Evolutionary conservation across 2,113 vertebrate genomes (phyloP), one percentile per base, ranked within the genome.

Genomic region (Raja brachyura): DNA sequence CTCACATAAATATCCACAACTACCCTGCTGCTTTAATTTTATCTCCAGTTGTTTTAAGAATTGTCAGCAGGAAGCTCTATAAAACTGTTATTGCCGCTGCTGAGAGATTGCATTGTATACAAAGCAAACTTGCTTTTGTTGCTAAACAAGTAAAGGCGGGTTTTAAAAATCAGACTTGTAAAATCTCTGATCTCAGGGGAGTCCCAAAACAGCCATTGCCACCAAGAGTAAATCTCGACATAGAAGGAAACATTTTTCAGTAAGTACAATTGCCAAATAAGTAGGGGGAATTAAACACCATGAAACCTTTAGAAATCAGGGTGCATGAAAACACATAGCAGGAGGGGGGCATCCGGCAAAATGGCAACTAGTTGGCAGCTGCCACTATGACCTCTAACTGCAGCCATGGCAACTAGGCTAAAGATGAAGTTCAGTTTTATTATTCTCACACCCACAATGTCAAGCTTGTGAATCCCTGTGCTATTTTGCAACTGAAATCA

Each of bases 371-470:
- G 97, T 97, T 97, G 97, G 97, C 98, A 97, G 97, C 96, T 97
- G 96, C 96, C 95, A 97, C 96, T 96, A 96, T 97, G 97, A 98
- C 97, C 97, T 98, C 98, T 97, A 97, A 96, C 97, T 97, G 98
- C 97, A 97, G 97, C 96, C 96, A 96, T 97, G 97, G 97, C 96
- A 97, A 97, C 97, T 96, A 95, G 96, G 96, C 97, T 96, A 96
- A 97, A 97, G 96, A 97, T 97, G 96, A 97, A 97, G 96, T 97
- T 97, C 96, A 96, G 96, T 97, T 97, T 97, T 97, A 97, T 97
- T 97, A 96, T 97, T 97, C 97, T 97, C 97, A 97, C 96, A 96
- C 96, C 96, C 96, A 97, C 96, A 94, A 97, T 93, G 97, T 97
- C 96, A 97, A 96, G 96, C 96, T 96, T 95, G 95, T 95, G 96